These are phyloP conservation scores for Monopterus albus DNA, from an alignment of 2,113 vertebrate genomes.

Conservation along the genomic window DNA sequence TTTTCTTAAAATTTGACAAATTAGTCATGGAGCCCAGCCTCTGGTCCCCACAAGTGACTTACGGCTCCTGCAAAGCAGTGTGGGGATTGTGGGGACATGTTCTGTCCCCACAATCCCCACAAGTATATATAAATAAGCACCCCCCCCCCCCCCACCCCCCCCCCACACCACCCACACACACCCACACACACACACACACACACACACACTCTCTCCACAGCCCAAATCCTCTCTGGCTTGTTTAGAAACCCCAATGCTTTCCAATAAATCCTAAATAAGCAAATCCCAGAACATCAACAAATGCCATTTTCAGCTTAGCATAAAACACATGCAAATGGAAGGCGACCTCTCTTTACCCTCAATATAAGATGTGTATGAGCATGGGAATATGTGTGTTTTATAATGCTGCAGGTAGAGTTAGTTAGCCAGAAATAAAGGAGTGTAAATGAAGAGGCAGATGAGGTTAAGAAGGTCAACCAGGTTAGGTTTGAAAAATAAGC, in stretches of 20 bases:
- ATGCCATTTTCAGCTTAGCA: constrained; percentile 77
- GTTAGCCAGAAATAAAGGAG: too few relatives aligned
- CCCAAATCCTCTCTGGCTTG: constrained; percentile 66
- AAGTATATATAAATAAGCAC: too few relatives aligned
- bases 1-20: too few relatives aligned
- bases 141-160: too few relatives aligned
- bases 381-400: constrained; percentile 24
- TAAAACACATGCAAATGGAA: constrained; percentile 64
- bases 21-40: too few relatives aligned
- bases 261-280: constrained; percentile 71
- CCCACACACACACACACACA: constrained; percentile 24
- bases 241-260: constrained; percentile 64
- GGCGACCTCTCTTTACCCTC: constrained; percentile 32
- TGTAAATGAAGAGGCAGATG: neutral
- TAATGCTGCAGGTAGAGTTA: neutral
- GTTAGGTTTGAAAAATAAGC: neutral
- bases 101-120: too few relatives aligned
- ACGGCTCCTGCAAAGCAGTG: too few relatives aligned
- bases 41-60: too few relatives aligned
- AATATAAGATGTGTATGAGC: constrained; percentile 17
- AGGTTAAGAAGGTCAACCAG: neutral
- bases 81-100: too few relatives aligned
- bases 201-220: constrained; percentile 27
- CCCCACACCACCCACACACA: too few relatives aligned
- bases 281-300: constrained; percentile 75